Percentiles rank a stretch among this genome's conserved stretches.
Conservation (phyloP, 2,797 vertebrate species). For the Rhinella marina region DNA sequence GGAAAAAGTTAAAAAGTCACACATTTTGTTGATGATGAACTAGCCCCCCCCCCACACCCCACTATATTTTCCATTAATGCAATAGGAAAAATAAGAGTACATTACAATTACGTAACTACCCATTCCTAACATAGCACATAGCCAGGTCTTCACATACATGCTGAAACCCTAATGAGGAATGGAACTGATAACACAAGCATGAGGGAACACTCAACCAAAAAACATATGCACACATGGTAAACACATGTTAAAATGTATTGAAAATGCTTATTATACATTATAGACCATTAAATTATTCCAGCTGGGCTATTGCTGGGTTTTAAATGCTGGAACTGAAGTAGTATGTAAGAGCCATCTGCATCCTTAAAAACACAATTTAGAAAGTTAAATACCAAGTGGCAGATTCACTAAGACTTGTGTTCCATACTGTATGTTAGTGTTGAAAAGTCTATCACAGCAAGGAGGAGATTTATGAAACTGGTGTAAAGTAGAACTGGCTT, state of each 20-base stretch:
- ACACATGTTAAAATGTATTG: conserved; percentile 11
- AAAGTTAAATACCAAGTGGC: background rate
- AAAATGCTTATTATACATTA: background rate
- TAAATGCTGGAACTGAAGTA: background rate
- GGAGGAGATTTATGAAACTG: no score
- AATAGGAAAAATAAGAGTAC: background rate
- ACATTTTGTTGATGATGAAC: no score
- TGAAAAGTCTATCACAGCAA: no score
- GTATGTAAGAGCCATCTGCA: background rate
- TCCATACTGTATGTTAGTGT: no score
- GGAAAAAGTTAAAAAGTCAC: no score
- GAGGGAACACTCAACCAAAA: background rate
- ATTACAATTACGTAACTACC: background rate
- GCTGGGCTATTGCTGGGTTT: background rate
- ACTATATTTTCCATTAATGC: background rate
- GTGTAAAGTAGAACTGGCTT: no score
- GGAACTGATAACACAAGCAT: background rate
- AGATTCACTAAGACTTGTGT: no score
- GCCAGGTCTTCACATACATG: background rate
- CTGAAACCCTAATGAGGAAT: conserved; percentile 15
- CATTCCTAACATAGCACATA: background rate
- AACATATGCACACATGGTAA: conserved; percentile 17
- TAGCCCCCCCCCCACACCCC: no score
- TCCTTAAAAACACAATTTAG: background rate
- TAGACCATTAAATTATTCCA: conserved; percentile 11